Base-by-base conservation (phyloP, 2,888 invertebrate genomes). In the Drosophila borealis region DNA sequence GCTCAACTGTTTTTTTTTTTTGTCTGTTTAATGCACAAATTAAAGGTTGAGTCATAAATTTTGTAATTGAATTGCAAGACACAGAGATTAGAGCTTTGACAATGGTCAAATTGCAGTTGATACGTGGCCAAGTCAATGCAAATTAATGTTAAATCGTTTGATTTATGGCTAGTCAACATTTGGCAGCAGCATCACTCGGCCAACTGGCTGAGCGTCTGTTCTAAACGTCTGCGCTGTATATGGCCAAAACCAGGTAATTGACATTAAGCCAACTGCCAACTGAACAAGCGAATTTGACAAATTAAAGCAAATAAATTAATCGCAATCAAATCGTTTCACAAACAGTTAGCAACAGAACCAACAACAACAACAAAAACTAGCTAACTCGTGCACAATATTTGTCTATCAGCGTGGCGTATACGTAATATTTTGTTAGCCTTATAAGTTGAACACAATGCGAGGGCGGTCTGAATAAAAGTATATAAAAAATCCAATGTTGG, bases 221-320 rank as follows among this genome's bases (percentile, higher is more conserved):
- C 53, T 75, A 29, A 50, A 34, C 48, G 14, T 49, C 45, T 59
- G 46, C 36, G 34, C 65, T 53, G 49, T 55, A 66, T 78, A 72
- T 75, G 86, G 86, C 46, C 67, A 74, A 55, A 73, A 78, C 85
- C 63, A 71, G 80, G 63, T 69, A 84, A 81, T 85, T 84, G 68
- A 69, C 70, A 83, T 80, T 67, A 70, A 74, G 76, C 76, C 72
- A 85, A 45, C 57, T 60, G 73, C 48, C 75, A 68, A 25, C 51
- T 50, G 48, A 67, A 49, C 63, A 69, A 46, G 55, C 68, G 41
- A 64, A 54, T 62, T 70, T 83, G 87, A 82, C 89, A 88, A 83
- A 83, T 83, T 57, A 61, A 70, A 50, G 65, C 61, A 72, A 69
- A 83, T 83, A 88, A 87, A 88, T 81, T 77, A 77, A 56, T 54